Base-by-base conservation (phyloP, 2,113 vertebrate species). In the Hylia prasina region DNA sequence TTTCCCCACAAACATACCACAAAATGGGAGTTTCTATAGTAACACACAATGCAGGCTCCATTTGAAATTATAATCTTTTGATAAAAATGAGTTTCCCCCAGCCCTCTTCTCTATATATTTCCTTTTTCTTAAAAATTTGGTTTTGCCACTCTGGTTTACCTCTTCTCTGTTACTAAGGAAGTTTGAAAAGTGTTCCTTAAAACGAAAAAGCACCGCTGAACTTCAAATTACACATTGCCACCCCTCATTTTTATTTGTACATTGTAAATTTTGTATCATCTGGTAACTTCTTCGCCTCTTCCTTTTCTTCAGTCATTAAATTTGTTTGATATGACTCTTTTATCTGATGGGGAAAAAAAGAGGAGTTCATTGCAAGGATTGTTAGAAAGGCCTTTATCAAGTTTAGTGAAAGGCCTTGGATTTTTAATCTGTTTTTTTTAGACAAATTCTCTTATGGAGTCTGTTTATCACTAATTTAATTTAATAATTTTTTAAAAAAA, bases 1-100 rank as follows among this genome's bases (percentile, higher is more conserved):
- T 90, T 95, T 87, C 63, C 83, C 50, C 53, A 84, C 86, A 96
- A 94, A 93, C 87, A 88, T 69, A 82, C 54, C 93, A 90, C 54
- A 87, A 93, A 88, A 94, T 78, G 82, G 82, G 82, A 95, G 96
- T 97, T 97, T 98, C 96, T 91, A 93, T 91, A 93, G 92, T 90
- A 97, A 97, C 94, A 94, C 37, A 81, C 47, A 69, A 92, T 76
- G 56, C 61, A 60, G 92, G 53, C 87, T 97, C 93, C 79, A 91
- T 96, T 97, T 97, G 77, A 94, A 97, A 95, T 72, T 93, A 80
- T 94, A 64, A 96, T 96, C 96, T 96, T 90, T 95, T 82, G 80
- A 64, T 83, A 83, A 83, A 71, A 66, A 93, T 58, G 40, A 94
- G 86, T 76, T 90, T 92, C 45, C 39, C 81, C 60, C 53, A 56